Evolutionary conservation across 2,797 vertebrate genomes (phyloP).

Genomic region (Bradypodion pumilum): DNA sequence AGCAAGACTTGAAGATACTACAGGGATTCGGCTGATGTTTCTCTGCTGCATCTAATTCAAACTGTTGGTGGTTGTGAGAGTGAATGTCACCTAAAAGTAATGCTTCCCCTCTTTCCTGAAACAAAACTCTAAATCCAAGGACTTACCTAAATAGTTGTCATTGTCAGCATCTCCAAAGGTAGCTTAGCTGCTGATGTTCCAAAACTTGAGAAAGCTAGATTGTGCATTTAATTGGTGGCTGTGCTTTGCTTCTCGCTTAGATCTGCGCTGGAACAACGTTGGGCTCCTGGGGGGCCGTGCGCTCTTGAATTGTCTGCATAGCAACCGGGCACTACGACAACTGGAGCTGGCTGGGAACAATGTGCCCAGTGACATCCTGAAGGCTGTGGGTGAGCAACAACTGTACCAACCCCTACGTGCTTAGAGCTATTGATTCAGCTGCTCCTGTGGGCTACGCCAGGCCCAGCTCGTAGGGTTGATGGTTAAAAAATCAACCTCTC

Average conservation of each 20-base stretch:
- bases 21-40: background rate
- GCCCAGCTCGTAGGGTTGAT: too few relatives aligned
- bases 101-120: background rate
- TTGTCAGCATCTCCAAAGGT: background rate
- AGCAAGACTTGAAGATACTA: too few relatives aligned
- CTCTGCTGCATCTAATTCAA: background rate
- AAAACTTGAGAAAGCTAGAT: background rate
- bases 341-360: constrained; percentile 94
- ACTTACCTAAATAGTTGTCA: background rate
- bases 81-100: background rate
- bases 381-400: constrained; percentile 83
- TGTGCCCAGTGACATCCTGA: constrained; percentile 86
- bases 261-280: constrained; percentile 95
- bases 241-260: constrained; percentile 70
- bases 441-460: background rate
- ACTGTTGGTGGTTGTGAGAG: background rate
- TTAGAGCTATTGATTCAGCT: background rate
- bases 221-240: background rate
- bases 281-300: constrained; percentile 91
- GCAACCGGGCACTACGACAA: constrained; percentile 83
- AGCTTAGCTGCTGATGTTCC: background rate
- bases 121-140: background rate
- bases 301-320: constrained; percentile 84
- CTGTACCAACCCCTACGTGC: background rate
- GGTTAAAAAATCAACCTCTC: background rate